Base-by-base conservation (phyloP, 2,113 vertebrate genomes). In the Tichodroma muraria region DNA sequence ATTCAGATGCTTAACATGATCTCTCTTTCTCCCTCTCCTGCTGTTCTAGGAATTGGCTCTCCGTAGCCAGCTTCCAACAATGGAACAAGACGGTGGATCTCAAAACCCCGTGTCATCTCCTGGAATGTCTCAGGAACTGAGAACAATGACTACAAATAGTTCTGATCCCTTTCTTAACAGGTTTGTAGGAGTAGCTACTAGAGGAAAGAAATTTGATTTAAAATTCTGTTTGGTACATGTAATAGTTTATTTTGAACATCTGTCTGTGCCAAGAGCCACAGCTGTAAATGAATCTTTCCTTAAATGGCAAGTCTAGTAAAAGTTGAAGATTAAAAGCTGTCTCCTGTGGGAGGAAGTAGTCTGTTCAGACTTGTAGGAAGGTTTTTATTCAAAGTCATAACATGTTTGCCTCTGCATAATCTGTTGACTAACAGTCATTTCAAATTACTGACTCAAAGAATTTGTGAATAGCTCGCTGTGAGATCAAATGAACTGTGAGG, bases 151-250 rank as follows among this genome's bases (percentile, higher is more conserved):
- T 35, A 99, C 99, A 97, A 99, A 99, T 98, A 99, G 99, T 97
- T 99, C 99, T 19, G 99, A 99, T 97, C 99, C 99, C 53, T 99
- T 99, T 98, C 98, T 99, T 91, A 99, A 99, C 98, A 99, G 99
- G 99, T 99, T 93, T 90, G 98, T 98, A 69, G 80, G 65, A 95
- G 75, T 80, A 94, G 52, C 82, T 96, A 37, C 66, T 85, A 68
- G 79, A 81, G 73, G 33, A 44, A 53, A 61, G 44, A 79, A 59
- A 23, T 63, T 38, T 25, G 59, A 90, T 95, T 91, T 94, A 87
- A 92, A 81, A 89, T 96, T 97, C 93, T 96, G 87, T 92, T 96
- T 79, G 49, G 80, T 91, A 60, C 69, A 53, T 96, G 89, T 94
- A 96, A 94, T 96, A 91, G 90, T 95, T 96, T 97, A 79, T 96